Evolutionary conservation across 2,113 vertebrate genomes (phyloP).

Genomic region (Ammospiza caudacuta): DNA sequence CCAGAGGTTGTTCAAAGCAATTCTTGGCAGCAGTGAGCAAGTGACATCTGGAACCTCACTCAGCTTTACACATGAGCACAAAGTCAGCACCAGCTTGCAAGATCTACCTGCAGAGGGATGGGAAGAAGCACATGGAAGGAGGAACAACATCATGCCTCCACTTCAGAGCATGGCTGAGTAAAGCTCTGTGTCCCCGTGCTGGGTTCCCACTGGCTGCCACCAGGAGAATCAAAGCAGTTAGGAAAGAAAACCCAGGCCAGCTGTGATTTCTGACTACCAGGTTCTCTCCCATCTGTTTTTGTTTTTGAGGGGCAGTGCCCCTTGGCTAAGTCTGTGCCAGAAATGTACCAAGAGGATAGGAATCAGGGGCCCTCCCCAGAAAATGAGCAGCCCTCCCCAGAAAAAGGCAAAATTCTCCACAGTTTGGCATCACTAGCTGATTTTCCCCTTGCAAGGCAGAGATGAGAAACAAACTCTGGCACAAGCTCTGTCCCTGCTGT

Average conservation of each 20-base stretch:
- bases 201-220: not conserved
- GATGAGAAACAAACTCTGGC: not conserved
- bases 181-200: not conserved
- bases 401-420: not conserved
- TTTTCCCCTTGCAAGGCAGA: not conserved
- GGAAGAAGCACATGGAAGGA: not conserved
- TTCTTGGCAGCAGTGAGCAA: not conserved
- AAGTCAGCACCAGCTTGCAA: not conserved
- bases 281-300: not conserved
- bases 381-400: not conserved
- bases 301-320: not conserved
- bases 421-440: not conserved
- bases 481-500: not conserved
- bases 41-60: not conserved
- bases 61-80: not conserved
- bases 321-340: not conserved
- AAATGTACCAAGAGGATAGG: not conserved
- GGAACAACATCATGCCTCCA: not conserved
- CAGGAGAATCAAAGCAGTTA: not conserved
- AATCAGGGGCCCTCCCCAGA: not conserved
- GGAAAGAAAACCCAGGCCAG: accelerated
- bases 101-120: not conserved
- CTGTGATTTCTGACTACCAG: not conserved
- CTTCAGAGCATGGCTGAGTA: not conserved
- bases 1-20: not conserved